Evolutionary conservation across 2,888 invertebrate genomes (phyloP).

Genomic region (Torymus texanus): DNA sequence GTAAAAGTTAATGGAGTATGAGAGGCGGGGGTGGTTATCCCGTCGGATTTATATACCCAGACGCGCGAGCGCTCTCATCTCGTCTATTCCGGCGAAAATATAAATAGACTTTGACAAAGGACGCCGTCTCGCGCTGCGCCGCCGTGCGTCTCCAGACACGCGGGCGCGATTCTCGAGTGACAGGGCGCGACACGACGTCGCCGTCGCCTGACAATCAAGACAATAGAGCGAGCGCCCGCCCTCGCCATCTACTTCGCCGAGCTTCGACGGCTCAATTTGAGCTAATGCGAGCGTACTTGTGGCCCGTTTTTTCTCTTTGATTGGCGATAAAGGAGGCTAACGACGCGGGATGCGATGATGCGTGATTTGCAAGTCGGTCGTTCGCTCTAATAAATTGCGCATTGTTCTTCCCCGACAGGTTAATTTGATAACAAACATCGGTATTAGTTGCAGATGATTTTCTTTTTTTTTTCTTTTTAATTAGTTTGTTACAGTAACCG

Average conservation of each 20-base stretch:
- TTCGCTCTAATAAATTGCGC: conserved; percentile 3
- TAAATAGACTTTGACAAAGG: conserved; percentile 56
- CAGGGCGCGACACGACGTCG: no score
- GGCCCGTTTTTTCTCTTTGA: no score
- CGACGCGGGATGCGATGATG: no score
- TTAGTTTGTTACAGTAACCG: no score
- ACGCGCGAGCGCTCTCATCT: conserved; percentile 39
- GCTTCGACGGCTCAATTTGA: not conserved
- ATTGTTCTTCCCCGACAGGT: not conserved
- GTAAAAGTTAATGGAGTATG: conserved; percentile 22
- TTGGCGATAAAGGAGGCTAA: no score
- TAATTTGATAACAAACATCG: no score
- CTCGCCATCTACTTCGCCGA: not conserved
- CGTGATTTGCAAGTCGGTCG: not conserved
- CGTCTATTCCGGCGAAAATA: conserved; percentile 45
- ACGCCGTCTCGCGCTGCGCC: conserved; percentile 5
- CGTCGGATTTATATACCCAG: not conserved
- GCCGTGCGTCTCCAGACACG: not conserved
- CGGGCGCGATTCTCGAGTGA: not conserved
- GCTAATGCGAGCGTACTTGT: not conserved
- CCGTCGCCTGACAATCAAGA: no score
- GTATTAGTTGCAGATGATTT: no score
- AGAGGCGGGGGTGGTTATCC: conserved; percentile 34
- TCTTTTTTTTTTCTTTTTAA: no score
- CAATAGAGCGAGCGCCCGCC: no score